Percentiles rank a stretch among this genome's conserved stretches.
phyloP scores from a whole-genome alignment of 2,113 vertebrate genomes.

The Sinosuthora webbiana region DNA sequence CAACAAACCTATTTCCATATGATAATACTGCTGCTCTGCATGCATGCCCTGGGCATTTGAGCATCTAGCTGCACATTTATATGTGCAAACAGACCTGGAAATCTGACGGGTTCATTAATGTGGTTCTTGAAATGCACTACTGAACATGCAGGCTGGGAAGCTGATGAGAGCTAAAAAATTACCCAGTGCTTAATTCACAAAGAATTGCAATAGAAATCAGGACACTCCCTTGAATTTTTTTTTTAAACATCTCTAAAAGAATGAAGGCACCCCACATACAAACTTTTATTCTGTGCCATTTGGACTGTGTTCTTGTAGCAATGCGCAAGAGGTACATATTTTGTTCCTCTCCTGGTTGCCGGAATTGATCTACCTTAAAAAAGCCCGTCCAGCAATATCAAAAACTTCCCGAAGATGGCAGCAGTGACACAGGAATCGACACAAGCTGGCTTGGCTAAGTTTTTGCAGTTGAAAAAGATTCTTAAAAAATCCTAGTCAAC shows the following conservation, averaged over 20 bases:
- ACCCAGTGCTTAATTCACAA: background rate
- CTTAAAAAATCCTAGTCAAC: background rate
- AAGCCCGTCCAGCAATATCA: background rate
- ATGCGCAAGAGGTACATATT: background rate
- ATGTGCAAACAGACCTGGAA: slow-evolving; percentile 42
- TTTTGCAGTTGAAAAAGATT: background rate
- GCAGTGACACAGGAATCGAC: slow-evolving; percentile 27
- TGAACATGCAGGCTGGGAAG: background rate
- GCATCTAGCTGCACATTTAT: slow-evolving; percentile 28
- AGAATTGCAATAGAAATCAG: background rate
- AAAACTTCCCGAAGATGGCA: slow-evolving; percentile 68
- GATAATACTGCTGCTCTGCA: slow-evolving; percentile 23
- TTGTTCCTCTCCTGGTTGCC: background rate
- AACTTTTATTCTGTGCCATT: background rate
- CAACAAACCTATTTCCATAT: slow-evolving; percentile 38
- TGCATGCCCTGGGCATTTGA: slow-evolving; percentile 24
- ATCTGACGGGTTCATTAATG: background rate
- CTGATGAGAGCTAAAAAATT: background rate
- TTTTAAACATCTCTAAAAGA: background rate
- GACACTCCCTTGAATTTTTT: background rate
- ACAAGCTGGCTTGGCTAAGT: background rate
- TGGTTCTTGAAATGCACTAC: background rate
- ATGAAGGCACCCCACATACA: background rate
- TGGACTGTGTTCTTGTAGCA: background rate
- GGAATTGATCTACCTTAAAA: background rate